Base-by-base conservation (phyloP, 2,113 vertebrate species). In the Typhlomys cinereus region DNA sequence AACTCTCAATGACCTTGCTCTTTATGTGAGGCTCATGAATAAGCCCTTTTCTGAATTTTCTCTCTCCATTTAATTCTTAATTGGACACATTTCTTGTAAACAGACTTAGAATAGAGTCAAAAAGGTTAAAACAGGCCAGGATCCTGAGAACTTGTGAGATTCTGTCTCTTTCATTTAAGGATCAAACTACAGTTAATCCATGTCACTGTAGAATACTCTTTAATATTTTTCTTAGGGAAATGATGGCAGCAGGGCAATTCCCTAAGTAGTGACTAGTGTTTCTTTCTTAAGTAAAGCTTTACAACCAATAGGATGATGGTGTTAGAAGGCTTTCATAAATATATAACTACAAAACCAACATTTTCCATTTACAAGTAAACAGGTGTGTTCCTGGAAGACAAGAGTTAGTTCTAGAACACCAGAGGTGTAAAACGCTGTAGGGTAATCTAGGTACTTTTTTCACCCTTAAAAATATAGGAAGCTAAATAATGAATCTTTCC, bases 1-100 rank as follows among this genome's bases (percentile, higher is more conserved):
- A 93, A 36, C 29, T 79, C 46, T 87, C 59, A 89, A 64, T 85
- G n/a, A 83, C 1, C 9, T 61, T 64, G 14, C 25, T 90, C 90
- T 64, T 78, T 61, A 44, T 34, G 8, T 73, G 10, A 89, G 54
- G 11, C 39, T 79, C 41, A 50, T 66, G 71, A 5, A 4, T 70
- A 66, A 21, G n/a, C 29, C 80, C 50, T 62, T 89, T 93, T 57
- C 44, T 94, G 50, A 91, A 91, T 48, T 73, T 81, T 41, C 46
- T 36, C 69, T 90, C 6, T 85, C 36, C 17, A 3, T 69, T 39
- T 21, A 29, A 14, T 69, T 94, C 21, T 66, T 87, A 90, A 61
- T 41, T 50, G 6, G 0, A 81, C 17, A 12, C 10, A 89, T 50
- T 86, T 91, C 25, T 85, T 34, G n/a, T 46, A 74, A 78, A 86